Conservation (phyloP, 2,888 invertebrate species). For the Apotomis capreana region DNA sequence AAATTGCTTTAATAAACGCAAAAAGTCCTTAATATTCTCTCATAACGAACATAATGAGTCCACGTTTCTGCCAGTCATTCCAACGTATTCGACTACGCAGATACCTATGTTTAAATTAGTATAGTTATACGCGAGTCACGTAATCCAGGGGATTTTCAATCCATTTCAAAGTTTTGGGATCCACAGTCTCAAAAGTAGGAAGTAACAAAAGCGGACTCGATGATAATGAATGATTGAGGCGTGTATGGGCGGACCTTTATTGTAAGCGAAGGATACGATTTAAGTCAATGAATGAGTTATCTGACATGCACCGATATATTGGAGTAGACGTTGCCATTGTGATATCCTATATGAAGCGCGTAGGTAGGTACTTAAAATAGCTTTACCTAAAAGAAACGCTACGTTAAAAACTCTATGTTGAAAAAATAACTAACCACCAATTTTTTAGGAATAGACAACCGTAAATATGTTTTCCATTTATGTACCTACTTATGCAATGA, state of each 20-base stretch:
- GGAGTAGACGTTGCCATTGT: no score
- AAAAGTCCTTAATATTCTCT: slow-evolving; percentile 19
- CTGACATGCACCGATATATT: not conserved
- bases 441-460: no score
- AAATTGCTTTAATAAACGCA: slow-evolving; percentile 1
- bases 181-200: slow-evolving; percentile 35
- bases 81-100: slow-evolving; percentile 27
- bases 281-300: slow-evolving; percentile 44
- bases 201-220: slow-evolving; percentile 31
- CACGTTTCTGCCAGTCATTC: slow-evolving; percentile 36
- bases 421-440: no score
- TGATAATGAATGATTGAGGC: slow-evolving; percentile 36
- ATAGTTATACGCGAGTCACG: slow-evolving; percentile 41
- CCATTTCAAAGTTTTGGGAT: slow-evolving; percentile 40
- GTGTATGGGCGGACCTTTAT: slow-evolving; percentile 18
- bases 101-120: slow-evolving; percentile 42
- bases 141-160: slow-evolving; percentile 41
- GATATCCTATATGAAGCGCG: no score
- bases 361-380: no score
- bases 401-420: no score
- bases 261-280: slow-evolving; percentile 16
- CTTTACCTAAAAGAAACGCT: no score
- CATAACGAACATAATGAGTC: slow-evolving; percentile 37
- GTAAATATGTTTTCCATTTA: no score
- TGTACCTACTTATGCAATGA: no score